Conservation (phyloP, 2,113 vertebrate genomes). For the Suncus etruscus region DNA sequence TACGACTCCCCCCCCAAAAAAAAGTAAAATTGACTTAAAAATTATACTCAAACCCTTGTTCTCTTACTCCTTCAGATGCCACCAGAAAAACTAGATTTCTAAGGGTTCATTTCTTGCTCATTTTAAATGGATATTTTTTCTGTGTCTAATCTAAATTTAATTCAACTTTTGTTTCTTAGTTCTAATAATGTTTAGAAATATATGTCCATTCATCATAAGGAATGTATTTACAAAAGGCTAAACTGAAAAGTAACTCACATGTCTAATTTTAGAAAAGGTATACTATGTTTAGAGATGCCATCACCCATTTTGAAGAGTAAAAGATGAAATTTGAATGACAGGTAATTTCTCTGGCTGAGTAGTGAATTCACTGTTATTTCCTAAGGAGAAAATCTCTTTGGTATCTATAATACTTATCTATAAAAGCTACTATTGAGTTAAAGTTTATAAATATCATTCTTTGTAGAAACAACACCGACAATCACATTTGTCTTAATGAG, state of each 20-base stretch:
- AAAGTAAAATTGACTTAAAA: conserved; percentile 31
- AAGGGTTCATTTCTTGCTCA: conserved; percentile 16
- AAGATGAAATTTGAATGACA: neutral
- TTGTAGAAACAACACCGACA: too few species aligned
- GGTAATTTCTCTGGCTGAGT: neutral
- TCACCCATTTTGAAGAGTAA: neutral
- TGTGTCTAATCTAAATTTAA: conserved; percentile 5
- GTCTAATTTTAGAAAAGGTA: neutral
- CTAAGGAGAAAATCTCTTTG: neutral
- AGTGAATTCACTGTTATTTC: neutral
- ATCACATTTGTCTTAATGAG: neutral
- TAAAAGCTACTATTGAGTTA: neutral
- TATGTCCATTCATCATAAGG: neutral
- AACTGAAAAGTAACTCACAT: neutral
- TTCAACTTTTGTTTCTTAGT: neutral
- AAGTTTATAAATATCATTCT: too few species aligned
- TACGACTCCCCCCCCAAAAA: neutral
- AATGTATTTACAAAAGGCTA: neutral
- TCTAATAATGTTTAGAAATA: neutral
- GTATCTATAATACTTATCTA: neutral
- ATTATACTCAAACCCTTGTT: conserved; percentile 20
- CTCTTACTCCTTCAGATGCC: neutral
- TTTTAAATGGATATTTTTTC: conserved; percentile 28
- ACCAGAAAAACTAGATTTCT: neutral
- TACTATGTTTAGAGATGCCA: neutral